Conservation (phyloP, 2,113 vertebrate species). For the Tringa solitaria region DNA sequence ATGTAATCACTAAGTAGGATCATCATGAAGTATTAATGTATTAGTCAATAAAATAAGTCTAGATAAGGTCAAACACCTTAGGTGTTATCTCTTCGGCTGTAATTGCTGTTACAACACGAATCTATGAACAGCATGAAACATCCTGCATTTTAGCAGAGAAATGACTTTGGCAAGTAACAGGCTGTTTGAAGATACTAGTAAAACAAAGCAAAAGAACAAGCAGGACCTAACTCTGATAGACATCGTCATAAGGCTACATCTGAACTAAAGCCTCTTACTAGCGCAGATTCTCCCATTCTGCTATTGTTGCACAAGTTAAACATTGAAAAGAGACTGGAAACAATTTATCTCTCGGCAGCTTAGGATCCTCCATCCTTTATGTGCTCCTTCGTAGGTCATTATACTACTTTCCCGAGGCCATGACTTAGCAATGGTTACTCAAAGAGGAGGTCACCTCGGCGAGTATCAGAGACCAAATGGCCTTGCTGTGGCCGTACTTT, state of each 20-base stretch:
- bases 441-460: neutral
- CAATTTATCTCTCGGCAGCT: neutral
- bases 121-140: constrained; percentile 3
- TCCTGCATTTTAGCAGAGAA: neutral
- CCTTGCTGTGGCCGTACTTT: neutral
- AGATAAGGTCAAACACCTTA: constrained; percentile 54
- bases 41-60: constrained; percentile 12
- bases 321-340: neutral
- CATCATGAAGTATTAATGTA: constrained; percentile 40
- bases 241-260: neutral
- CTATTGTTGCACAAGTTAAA: neutral
- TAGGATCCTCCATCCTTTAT: neutral
- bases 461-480: neutral
- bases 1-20: neutral
- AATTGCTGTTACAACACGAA: neutral
- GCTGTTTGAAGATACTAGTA: neutral
- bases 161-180: neutral
- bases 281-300: neutral
- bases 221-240: neutral
- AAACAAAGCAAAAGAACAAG: neutral
- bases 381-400: neutral
- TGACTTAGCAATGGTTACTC: neutral
- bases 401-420: neutral
- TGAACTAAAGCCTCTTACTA: neutral
- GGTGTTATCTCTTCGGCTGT: constrained; percentile 2